Percentiles rank a stretch among this genome's conserved stretches.
Conservation (phyloP, 2,797 vertebrate species). For the Gobionotothen gibberifrons region DNA sequence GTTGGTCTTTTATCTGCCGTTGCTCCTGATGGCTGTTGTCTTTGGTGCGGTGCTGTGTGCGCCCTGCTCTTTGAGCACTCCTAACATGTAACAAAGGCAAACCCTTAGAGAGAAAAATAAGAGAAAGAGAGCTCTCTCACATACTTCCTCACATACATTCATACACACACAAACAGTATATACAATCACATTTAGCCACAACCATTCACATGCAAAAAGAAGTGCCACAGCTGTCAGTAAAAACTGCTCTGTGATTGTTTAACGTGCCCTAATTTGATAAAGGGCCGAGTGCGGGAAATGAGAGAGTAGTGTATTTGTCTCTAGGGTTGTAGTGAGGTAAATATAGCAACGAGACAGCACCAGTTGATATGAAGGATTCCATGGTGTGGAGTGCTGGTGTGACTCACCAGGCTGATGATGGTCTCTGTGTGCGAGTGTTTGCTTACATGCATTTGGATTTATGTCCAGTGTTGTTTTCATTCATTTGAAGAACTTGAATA, state of each 20-base stretch:
- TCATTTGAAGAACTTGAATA: slow-evolving; percentile 58
- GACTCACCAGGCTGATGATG: slow-evolving; percentile 70
- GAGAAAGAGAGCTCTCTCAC: slow-evolving; percentile 58
- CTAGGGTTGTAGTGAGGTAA: slow-evolving; percentile 78
- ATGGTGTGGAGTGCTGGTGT: slow-evolving; percentile 74
- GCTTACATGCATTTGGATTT: slow-evolving; percentile 43
- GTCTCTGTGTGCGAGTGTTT: slow-evolving; percentile 32
- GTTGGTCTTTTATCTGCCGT: slow-evolving; percentile 82
- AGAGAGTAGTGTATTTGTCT: slow-evolving; percentile 78
- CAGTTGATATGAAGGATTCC: slow-evolving; percentile 83
- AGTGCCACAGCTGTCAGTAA: slow-evolving; percentile 56
- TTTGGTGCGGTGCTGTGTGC: slow-evolving; percentile 79
- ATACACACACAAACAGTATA: slow-evolving; percentile 38
- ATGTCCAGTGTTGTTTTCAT: slow-evolving; percentile 47
- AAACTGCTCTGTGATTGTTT: slow-evolving; percentile 68
- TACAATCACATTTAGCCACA: slow-evolving; percentile 60
- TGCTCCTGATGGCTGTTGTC: slow-evolving; percentile 86
- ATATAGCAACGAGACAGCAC: slow-evolving; percentile 84
- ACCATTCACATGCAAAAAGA: slow-evolving; percentile 54
- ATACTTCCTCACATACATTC: slow-evolving; percentile 55
- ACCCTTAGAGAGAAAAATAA: slow-evolving; percentile 74
- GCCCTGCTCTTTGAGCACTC: slow-evolving; percentile 78
- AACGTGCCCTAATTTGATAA: slow-evolving; percentile 80
- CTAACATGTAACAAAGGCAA: slow-evolving; percentile 83
- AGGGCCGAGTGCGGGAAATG: slow-evolving; percentile 75